phyloP scores from a whole-genome alignment of 2,113 vertebrate genomes.

The Mastomys coucha region DNA sequence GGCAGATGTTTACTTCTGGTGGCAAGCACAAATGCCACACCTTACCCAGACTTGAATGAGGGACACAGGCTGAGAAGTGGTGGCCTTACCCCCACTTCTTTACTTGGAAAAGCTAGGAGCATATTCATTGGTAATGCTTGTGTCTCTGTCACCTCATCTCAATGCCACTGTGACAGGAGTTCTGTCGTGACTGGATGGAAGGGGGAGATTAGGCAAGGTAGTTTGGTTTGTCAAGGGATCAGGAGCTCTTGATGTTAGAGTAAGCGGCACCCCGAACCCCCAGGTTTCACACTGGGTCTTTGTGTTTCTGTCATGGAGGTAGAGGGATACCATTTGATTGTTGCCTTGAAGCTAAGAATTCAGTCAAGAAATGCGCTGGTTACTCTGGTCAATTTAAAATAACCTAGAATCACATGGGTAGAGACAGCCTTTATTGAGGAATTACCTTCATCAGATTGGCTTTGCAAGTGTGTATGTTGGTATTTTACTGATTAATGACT shows the following conservation, averaged over 20 bases:
- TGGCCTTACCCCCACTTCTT: background rate
- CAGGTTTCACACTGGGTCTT: background rate
- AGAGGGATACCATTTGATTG: background rate
- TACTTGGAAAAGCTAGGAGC: background rate
- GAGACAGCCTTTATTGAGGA: background rate
- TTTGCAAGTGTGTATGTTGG: background rate
- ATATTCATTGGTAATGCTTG: background rate
- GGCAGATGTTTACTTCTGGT: background rate
- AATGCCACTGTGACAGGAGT: background rate
- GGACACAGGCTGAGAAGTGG: background rate
- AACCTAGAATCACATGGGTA: background rate
- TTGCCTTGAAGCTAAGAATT: background rate
- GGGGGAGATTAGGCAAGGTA: background rate
- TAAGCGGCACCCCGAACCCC: rapidly evolving
- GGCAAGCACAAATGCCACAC: no score
- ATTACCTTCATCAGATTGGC: background rate
- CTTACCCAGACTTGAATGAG: background rate
- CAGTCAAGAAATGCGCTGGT: background rate
- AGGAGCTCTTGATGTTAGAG: background rate
- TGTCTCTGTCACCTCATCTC: background rate
- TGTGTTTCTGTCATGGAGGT: background rate
- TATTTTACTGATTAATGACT: background rate
- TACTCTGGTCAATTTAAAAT: background rate
- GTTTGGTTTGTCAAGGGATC: rapidly evolving
- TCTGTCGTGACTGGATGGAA: background rate